Conservation (phyloP, 2,797 vertebrate species). For the Lagocephalus sceleratus region DNA sequence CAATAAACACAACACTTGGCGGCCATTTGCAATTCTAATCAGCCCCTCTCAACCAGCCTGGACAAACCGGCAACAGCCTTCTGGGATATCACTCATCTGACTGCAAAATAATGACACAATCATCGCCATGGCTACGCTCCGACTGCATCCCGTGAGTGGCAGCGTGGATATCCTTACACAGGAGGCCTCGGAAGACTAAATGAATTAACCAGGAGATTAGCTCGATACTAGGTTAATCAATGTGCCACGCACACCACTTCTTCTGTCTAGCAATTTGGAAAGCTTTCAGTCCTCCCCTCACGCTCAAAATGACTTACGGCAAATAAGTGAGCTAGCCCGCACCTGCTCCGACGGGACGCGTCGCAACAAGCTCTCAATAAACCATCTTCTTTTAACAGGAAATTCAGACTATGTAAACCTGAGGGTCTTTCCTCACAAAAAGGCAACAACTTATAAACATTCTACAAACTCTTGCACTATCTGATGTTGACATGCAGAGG, state of each 20-base stretch:
- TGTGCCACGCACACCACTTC: constrained; percentile 57
- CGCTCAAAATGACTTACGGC: constrained; percentile 23
- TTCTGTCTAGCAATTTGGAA: constrained; percentile 16
- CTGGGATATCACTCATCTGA: constrained; percentile 78
- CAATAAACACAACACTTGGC: constrained; percentile 80
- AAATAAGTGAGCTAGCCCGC: constrained; percentile 41
- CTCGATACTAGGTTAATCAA: constrained; percentile 72
- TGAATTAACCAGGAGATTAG: constrained; percentile 76
- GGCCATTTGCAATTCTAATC: constrained; percentile 81
- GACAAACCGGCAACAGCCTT: constrained; percentile 68
- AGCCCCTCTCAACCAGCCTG: constrained; percentile 67
- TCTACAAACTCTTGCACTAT: constrained; percentile 27
- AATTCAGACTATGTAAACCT: constrained; percentile 60
- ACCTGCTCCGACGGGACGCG: constrained; percentile 57
- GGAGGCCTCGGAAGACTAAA: constrained; percentile 67
- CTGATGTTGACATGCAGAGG: constrained; percentile 34
- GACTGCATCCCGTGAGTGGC: constrained; percentile 53
- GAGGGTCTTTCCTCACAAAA: constrained; percentile 41
- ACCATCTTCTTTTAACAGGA: constrained; percentile 44
- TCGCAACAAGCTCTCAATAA: constrained; percentile 63
- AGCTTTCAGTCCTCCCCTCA: constrained; percentile 10
- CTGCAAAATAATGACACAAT: constrained; percentile 79
- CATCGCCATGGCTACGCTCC: constrained; percentile 75
- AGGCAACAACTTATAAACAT: constrained; percentile 15
- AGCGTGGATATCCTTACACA: constrained; percentile 73